Base-by-base conservation (phyloP, 2,113 vertebrate species). In the Machaerirhynchus nigripectus region DNA sequence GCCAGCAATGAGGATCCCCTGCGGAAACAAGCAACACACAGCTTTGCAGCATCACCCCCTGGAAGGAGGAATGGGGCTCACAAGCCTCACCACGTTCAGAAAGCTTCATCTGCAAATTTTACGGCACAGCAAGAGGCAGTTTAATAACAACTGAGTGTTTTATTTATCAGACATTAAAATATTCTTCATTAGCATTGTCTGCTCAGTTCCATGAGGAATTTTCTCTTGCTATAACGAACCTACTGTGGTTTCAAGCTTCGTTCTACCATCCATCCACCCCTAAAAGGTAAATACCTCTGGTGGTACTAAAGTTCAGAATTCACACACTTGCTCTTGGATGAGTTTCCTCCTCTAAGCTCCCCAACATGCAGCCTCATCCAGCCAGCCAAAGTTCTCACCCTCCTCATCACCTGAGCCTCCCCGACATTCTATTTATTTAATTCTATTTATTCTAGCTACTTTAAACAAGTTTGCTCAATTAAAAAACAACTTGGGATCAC, bases 1-100 rank as follows among this genome's bases (percentile, higher is more conserved):
- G 67, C 99, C 99, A 22, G 98, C 98, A 31, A 99, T 97, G 67
- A 99, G 97, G 93, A 99, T 99, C 5, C 99, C 99, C 99, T 99
- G 88, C 77, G 97, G 13, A 92, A 93, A 91, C 67, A 47, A 35
- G 55, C 4, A 55, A 61, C 2, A 63, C 15, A 33, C 40, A 80
- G 56, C 76, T 68, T 10, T n/a, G 74, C 63, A 87, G 63, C 71
- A 73, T 21, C 67, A 11, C n/a, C 18, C 61, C 14, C 8, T 6
- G 59, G 3, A 4, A 46, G 35, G 74, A 57, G 14, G 57, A 57
- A 75, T 0, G 1, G 63, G 83, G 50, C 79, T 37, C 55, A 23
- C 8, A 19, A 50, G 57, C 46, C 42, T 12, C 2, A 2, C 9
- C 30, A 42, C 15, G 22, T 10, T 75, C 70, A 73, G n/a, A 55